A percentile compares a stretch with the other conserved stretches of the same genome.
These are phyloP conservation scores for Anoncus sp. DNA, from an alignment of 2,888 invertebrate genomes.

Conservation along the genomic window DNA sequence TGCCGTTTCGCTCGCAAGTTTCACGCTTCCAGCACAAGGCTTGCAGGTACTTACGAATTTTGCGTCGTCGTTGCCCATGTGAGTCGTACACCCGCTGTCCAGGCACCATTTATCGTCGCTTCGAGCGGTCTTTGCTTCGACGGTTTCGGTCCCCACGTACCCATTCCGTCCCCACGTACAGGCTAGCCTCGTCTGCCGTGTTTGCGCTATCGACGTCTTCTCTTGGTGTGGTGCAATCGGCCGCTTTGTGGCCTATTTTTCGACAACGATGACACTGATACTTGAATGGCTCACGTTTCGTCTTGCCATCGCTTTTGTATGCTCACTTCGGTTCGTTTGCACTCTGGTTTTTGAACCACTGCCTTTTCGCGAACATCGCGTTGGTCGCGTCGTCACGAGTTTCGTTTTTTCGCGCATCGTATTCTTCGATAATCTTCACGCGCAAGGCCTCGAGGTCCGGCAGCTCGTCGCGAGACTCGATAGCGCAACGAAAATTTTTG, in stretches of 20 bases:
- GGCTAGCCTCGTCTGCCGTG: not conserved
- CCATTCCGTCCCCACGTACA: too few relatives aligned
- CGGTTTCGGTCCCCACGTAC: too few relatives aligned
- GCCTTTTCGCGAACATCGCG: constrained; percentile 2
- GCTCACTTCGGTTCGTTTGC: not conserved
- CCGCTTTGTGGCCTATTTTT: constrained; percentile 21
- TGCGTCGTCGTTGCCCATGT: too few relatives aligned
- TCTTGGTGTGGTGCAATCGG: not conserved
- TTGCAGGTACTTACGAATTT: too few relatives aligned
- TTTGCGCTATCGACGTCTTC: constrained; percentile 7
- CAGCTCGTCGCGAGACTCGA: constrained; percentile 13
- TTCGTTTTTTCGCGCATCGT: constrained; percentile 17
- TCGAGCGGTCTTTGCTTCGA: too few relatives aligned
- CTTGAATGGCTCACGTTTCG: constrained; percentile 5
- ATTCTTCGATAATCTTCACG: constrained; percentile 19
- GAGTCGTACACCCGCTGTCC: too few relatives aligned
- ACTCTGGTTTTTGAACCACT: not conserved
- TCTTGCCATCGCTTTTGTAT: not conserved
- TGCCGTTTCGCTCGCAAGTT: too few relatives aligned
- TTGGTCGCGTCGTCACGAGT: not conserved
- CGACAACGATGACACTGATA: constrained; percentile 18
- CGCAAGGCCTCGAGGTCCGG: not conserved
- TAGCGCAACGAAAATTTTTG: constrained; percentile 6
- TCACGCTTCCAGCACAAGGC: too few relatives aligned
- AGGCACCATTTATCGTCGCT: too few relatives aligned